phyloP scores from a whole-genome alignment of 2,888 invertebrate genomes.

The Fabriciana adippe region DNA sequence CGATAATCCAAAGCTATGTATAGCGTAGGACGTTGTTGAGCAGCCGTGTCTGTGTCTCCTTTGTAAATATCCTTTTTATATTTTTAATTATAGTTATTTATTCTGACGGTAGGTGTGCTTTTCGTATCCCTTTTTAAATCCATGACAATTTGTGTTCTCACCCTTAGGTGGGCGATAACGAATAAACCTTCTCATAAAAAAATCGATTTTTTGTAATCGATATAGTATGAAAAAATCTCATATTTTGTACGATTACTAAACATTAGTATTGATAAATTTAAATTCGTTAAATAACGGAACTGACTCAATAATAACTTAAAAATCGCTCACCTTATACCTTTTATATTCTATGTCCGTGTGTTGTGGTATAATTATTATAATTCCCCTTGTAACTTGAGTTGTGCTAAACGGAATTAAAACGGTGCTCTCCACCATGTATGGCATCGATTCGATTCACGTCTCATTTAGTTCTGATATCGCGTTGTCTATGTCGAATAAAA shows the following conservation, averaged over 20 bases:
- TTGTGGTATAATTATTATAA: neutral
- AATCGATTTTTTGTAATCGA: too few species aligned
- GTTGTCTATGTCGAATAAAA: conserved; percentile 20
- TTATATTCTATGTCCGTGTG: neutral
- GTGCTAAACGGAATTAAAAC: neutral
- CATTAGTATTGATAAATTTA: too few species aligned
- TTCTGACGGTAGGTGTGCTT: conserved; percentile 70
- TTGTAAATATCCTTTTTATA: conserved; percentile 60
- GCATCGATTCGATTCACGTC: neutral
- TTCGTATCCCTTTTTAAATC: conserved; percentile 51
- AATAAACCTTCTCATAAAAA: too few species aligned
- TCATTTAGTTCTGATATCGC: conserved; percentile 20
- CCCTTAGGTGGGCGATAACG: neutral
- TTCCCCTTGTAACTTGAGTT: neutral
- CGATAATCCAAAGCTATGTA: conserved; percentile 74
- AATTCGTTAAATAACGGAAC: too few species aligned
- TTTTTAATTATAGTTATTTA: conserved; percentile 75
- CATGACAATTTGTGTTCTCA: conserved; percentile 59
- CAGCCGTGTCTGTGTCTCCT: conserved; percentile 60
- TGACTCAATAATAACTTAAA: too few species aligned
- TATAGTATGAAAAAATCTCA: too few species aligned
- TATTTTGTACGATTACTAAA: too few species aligned
- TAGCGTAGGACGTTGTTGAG: conserved; percentile 66
- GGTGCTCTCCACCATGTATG: conserved; percentile 4
- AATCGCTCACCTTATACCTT: too few species aligned